phyloP scores from a whole-genome alignment of 2,797 vertebrate species.

The Bryconaethiops microstoma region DNA sequence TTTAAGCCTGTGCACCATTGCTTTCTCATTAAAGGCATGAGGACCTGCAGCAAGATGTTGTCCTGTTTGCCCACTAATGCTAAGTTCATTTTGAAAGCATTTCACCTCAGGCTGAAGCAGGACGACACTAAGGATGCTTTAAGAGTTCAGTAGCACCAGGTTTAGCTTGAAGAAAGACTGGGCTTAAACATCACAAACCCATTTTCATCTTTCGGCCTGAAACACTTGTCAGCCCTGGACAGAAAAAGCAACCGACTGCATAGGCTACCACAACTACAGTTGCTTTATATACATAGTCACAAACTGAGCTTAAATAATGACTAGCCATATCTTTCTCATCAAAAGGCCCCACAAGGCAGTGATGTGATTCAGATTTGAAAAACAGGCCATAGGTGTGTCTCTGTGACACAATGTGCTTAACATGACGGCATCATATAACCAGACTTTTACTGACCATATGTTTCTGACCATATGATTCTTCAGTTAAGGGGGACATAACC shows the following conservation, averaged over 20 bases:
- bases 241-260: neutral
- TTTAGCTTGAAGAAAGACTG: no score
- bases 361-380: neutral
- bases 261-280: neutral
- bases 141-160: neutral
- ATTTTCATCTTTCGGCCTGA: neutral
- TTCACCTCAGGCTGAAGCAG: constrained; percentile 10
- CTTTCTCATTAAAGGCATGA: constrained; percentile 37
- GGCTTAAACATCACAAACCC: neutral
- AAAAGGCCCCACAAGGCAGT: neutral
- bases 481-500: neutral
- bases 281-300: neutral
- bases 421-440: neutral
- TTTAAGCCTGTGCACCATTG: constrained; percentile 21
- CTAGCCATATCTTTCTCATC: neutral
- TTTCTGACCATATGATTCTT: neutral
- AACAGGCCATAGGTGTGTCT: neutral
- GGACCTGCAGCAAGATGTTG: constrained; percentile 30
- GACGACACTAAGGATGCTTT: no score
- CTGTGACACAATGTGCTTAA: neutral
- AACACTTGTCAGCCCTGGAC: neutral
- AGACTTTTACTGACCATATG: neutral
- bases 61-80: constrained; percentile 2
- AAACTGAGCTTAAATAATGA: neutral
- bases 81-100: constrained; percentile 24